These are phyloP conservation scores for Lontra canadensis DNA, from an alignment of 2,113 vertebrate species.

Conservation along the genomic window DNA sequence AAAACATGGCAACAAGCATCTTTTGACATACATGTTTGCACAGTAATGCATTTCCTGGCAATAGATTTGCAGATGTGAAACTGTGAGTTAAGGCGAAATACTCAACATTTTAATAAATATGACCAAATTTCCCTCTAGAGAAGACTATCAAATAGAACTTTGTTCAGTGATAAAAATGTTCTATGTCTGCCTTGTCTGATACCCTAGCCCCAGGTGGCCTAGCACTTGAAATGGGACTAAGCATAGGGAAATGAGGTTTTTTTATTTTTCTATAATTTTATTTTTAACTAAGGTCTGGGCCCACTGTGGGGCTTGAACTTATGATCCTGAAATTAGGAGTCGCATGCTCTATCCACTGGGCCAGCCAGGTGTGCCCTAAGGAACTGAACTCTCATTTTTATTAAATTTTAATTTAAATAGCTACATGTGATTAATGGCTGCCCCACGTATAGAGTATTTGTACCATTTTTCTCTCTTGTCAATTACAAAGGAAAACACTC, in stretches of 20 bases:
- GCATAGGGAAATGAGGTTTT: background rate
- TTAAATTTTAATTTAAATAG: background rate
- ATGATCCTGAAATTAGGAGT: background rate
- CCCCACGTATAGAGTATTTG: background rate
- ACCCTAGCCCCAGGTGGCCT: background rate
- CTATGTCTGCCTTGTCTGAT: background rate
- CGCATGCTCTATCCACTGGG: background rate
- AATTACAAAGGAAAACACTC: background rate
- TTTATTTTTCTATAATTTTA: background rate
- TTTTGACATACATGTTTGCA: background rate
- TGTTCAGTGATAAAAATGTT: background rate
- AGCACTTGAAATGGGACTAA: background rate
- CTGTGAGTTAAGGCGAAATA: background rate
- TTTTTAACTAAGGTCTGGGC: background rate
- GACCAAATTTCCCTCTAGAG: background rate
- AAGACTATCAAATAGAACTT: background rate
- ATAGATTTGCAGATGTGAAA: background rate
- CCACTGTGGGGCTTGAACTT: background rate
- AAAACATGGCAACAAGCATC: background rate
- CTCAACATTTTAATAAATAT: background rate
- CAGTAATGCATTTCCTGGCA: background rate
- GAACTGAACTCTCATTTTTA: background rate
- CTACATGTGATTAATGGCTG: background rate
- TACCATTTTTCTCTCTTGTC: background rate
- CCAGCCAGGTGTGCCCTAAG: background rate